Base-by-base conservation (phyloP, 2,113 vertebrate genomes). In the Mirza zaza region DNA sequence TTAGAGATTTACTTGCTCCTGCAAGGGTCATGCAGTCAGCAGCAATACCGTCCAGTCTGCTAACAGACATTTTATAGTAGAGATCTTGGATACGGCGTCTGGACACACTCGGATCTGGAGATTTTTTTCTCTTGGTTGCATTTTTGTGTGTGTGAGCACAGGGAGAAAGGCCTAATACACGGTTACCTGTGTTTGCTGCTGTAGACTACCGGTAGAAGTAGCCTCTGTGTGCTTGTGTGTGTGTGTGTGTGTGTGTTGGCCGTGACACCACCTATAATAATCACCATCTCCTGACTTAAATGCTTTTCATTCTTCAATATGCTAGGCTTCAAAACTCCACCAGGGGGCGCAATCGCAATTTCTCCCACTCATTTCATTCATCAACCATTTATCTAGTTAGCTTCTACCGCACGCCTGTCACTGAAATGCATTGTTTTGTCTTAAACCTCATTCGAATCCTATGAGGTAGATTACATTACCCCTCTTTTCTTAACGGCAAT, bases 271-370 rank as follows among this genome's bases (percentile, higher is more conserved):
- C 36, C 79, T 65, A 2, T 57, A 45, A 29, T 57, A 55, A 52
- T 20, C 6, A 42, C 55, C 5, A 4, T 63, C 89, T 45, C 50
- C 25, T 36, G 50, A 27, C 39, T 20, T 50, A 65, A 12, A 12
- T 0, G 5, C 20, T 13, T 68, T 63, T 42, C 63, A 0, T 86
- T 29, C 76, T 17, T 34, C 34, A 0, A 0, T 0, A 27, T 45
- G 76, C 59, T 34, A 57, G 80, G 23, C 48, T 48, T 50, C 70
- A 48, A 9, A 5, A 1, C 52, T 42, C 86, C 95, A 95, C 82
- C 79, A 96, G 92, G 68, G 45, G 83, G 73, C 34, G 2, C 2
- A n/a, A 18, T 18, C 0, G 82, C 50, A 17, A 18, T 12, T 7
- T n/a, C 70, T 23, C 42, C 39, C 17, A 0, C 2, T 27, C 36